Evolutionary conservation across 2,113 vertebrate species (phyloP), one percentile per base, ranked within the genome.

Genomic region (Cromileptes altivelis): DNA sequence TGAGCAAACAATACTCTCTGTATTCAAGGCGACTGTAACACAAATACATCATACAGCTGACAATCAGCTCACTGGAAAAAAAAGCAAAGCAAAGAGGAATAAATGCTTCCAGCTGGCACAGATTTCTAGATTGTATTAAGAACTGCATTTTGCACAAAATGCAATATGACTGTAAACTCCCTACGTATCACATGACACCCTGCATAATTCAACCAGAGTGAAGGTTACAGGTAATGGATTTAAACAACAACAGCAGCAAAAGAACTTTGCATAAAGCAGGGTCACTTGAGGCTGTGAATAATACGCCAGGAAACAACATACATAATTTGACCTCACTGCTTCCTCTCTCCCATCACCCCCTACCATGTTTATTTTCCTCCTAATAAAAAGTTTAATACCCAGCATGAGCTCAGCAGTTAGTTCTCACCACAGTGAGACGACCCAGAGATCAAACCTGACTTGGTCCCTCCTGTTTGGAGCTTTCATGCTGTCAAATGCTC

Each of bases 331-430:
- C 72, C 14, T 19, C 52, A 61, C 23, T 10, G 49, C 9, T 0
- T 42, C 14, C 1, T 17, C n/a, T 45, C 10, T 30, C 11, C 40
- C 21, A n/a, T 14, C 27, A 9, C 19, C 30, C 50, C 33, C n/a
- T 10, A 12, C 42, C 10, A 12, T 45, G 42, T 45, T 45, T 45
- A 45, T 70, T 8, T 78, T 42, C 69, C 30, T 50, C 64, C 50
- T 72, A 33, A 60, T 85, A 69, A 80, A 84, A 71, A 12, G 33
- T 75, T 79, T 42, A 72, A 75, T 60, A 80, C 19, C 11, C 60
- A 50, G 45, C 42, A 72, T 69, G 83, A 88, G 60, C 49, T 82
- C 70, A 76, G 49, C 47, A 67, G 45, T 72, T 81, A 56, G n/a
- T 40, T 76, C 27, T 60, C 12, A n/a, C 78, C 68, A 68, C 7